Base-by-base conservation (phyloP, 2,888 invertebrate species). In the Pollenia amentaria region DNA sequence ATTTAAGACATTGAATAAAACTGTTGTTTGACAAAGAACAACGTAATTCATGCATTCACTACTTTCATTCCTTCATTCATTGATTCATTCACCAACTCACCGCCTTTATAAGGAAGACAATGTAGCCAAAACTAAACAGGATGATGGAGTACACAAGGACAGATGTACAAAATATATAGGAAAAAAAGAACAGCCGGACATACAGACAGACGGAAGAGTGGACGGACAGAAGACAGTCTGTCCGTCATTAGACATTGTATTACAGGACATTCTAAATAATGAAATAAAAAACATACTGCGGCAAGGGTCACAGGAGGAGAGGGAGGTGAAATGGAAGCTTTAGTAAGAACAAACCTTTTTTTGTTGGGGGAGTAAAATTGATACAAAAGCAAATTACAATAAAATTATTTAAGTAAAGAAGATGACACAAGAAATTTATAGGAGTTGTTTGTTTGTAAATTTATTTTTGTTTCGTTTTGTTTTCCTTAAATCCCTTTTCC, bases 341-440 rank as follows among this genome's bases (percentile, higher is more conserved):
- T 46, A 40, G 46, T 62, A 53, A 57, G 14, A 81, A 81, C 64
- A 75, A 55, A 53, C 55, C 62, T 75, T 79, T 72, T 7, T 18
- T 69, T 48, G 10, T 11, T 40, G 0, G 29, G 48, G 3, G 8
- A n/a, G 38, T 38, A 21, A 70, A 78, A 83, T 86, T 82, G 83
- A 79, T 86, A 82, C 75, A 73, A 82, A 70, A 80, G 70, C 53
- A 83, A 87, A 87, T 86, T 83, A 80, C 60, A 80, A 67, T 67
- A 53, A 75, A 55, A 67, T 42, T 16, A 77, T 42, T 64, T 53
- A 70, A 79, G 62, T 53, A 53, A 10, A 76, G 29, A 62, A 79
- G 78, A 77, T 75, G 82, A 82, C 85, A 82, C 73, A 55, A 79
- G 55, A 84, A 86, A 86, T 86, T 82, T 86, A 86, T 86, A 78